These are phyloP conservation scores for Synanthedon andrenaeformis DNA, from an alignment of 2,888 invertebrate genomes.

Conservation along the genomic window DNA sequence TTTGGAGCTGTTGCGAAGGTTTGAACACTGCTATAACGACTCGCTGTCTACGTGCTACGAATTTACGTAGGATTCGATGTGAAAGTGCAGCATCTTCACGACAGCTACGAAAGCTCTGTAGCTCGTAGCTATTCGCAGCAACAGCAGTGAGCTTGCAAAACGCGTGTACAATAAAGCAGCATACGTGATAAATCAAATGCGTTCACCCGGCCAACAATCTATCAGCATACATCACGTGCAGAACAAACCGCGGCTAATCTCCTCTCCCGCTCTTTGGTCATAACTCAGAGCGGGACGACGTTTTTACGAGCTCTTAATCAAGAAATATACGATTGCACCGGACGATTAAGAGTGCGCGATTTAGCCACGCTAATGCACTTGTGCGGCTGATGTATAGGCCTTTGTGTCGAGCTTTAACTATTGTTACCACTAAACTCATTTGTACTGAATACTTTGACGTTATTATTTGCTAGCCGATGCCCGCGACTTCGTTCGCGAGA, in stretches of 20 bases:
- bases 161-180: not conserved
- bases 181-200: not conserved
- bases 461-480: too few relatives aligned
- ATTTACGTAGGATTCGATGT: too few relatives aligned
- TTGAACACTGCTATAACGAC: too few relatives aligned
- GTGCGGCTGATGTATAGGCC: constrained; percentile 34
- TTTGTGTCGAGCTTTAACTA: constrained; percentile 9
- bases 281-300: constrained; percentile 56
- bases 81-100: too few relatives aligned
- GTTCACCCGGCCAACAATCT: constrained; percentile 1
- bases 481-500: too few relatives aligned
- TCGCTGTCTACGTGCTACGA: too few relatives aligned
- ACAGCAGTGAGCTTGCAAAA: not conserved
- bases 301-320: constrained; percentile 55
- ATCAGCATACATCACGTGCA: constrained; percentile 15
- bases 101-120: too few relatives aligned
- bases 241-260: constrained; percentile 35
- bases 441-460: too few relatives aligned
- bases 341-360: constrained; percentile 42
- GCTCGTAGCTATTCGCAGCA: not conserved
- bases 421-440: too few relatives aligned
- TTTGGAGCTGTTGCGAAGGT: too few relatives aligned
- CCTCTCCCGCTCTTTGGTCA: constrained; percentile 33
- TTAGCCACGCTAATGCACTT: constrained; percentile 60
- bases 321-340: constrained; percentile 53